Percentiles rank a stretch among this genome's conserved stretches.
Evolutionary conservation across 1,140 invertebrate genomes (phyloP).

Genomic region (Anoplophora glabripennis): DNA sequence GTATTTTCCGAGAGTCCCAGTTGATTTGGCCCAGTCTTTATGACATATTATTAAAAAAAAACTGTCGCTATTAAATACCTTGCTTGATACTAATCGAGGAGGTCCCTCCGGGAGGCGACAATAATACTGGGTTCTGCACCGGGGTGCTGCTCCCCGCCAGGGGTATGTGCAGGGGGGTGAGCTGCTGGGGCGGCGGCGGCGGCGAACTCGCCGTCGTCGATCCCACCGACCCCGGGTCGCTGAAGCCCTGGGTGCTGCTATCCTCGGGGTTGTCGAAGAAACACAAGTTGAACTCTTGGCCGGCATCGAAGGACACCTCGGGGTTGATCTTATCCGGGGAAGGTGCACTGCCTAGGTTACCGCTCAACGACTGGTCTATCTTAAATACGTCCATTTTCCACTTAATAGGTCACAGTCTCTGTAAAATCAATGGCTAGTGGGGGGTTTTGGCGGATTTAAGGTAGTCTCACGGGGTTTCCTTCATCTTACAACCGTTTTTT

Average conservation of each 20-base stretch:
- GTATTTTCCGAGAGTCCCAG: too few relatives aligned
- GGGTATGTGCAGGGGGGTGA: constrained; percentile 46
- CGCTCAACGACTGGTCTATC: constrained; percentile 60
- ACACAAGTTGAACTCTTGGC: constrained; percentile 73
- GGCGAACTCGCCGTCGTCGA: constrained; percentile 59
- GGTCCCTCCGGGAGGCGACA: constrained; percentile 35
- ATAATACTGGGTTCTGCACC: constrained; percentile 26
- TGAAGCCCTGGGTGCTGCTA: constrained; percentile 64
- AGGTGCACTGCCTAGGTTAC: constrained; percentile 57
- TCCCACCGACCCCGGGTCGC: constrained; percentile 64
- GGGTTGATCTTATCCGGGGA: constrained; percentile 60
- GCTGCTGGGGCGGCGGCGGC: constrained; percentile 43
- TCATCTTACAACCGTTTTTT: too few relatives aligned
- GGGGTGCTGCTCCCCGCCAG: constrained; percentile 28
- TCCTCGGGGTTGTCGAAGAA: constrained; percentile 72
- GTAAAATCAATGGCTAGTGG: not conserved
- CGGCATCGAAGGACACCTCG: constrained; percentile 66
- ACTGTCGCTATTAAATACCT: constrained; percentile 28
- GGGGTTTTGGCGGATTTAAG: too few relatives aligned
- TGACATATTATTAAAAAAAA: too few relatives aligned
- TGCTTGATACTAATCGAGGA: constrained; percentile 41
- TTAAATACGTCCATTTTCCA: constrained; percentile 61
- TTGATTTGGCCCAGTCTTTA: too few relatives aligned
- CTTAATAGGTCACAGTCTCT: not conserved
- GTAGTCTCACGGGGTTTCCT: too few relatives aligned